Conservation (phyloP, 1,140 invertebrate species). For the Holotrichia oblita region DNA sequence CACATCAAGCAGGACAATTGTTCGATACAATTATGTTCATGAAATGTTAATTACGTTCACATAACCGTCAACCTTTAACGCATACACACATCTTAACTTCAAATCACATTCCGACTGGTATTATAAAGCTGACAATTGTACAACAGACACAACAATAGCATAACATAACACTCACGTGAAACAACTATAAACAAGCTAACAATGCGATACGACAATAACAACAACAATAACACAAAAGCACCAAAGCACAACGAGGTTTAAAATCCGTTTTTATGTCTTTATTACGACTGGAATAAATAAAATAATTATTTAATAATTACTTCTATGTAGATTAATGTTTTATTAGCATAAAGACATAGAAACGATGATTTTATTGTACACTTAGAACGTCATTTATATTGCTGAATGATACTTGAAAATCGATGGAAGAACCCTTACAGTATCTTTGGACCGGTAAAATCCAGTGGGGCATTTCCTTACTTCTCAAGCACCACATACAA, state of each 20-base stretch:
- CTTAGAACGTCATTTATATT: too few species aligned
- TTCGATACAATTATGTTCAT: neutral
- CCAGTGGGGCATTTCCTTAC: conserved; percentile 16
- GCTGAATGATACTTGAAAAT: neutral
- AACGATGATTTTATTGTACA: too few species aligned
- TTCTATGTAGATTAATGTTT: too few species aligned
- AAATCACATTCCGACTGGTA: neutral
- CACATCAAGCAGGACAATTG: neutral
- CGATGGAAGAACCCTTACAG: conserved; percentile 10
- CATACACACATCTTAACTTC: neutral
- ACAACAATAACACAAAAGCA: conserved; percentile 4
- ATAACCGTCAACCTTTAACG: neutral
- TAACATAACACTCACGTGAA: neutral
- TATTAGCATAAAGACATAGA: too few species aligned
- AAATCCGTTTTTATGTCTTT: neutral
- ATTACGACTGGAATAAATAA: too few species aligned
- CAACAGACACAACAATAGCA: neutral
- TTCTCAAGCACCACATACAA: conserved; percentile 10
- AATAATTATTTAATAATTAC: too few species aligned
- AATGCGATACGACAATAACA: neutral
- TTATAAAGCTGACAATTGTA: neutral
- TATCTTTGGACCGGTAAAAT: neutral
- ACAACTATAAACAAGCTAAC: neutral
- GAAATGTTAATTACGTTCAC: too few species aligned
- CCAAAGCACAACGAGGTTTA: neutral